Base-by-base conservation (phyloP, 2,888 invertebrate genomes). In the Agrotis exclamationis region DNA sequence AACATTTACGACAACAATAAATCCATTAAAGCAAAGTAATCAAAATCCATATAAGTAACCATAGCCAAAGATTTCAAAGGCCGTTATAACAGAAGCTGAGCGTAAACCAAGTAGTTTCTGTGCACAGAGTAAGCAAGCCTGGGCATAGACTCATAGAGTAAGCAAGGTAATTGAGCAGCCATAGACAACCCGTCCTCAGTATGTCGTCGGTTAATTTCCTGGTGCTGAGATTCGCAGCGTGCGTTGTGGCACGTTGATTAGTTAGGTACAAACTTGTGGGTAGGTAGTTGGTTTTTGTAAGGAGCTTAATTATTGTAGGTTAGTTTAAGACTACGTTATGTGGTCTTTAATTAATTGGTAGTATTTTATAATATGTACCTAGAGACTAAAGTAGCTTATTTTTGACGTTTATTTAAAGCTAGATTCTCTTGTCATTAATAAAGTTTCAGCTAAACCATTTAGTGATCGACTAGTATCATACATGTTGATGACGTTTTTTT, bases 191-290 rank as follows among this genome's bases (percentile, higher is more conserved):
- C 83, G 84, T 85, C 83, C 85, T 85, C 80, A 78, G 80, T 80
- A 60, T 80, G 82, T 83, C 86, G 89, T 80, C 88, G 89, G 88
- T 92, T 91, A 93, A 93, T 93, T 93, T 93, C 93, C 93, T 93
- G 93, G 81, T 74, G 85, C 71, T 66, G 70, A 82, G 80, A 76
- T 86, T 84, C 85, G 72, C 81, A 79, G 76, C 70, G 66, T 76
- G 76, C 72, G 71, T 80, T 59, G 74, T 74, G 64, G 64, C 58
- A 65, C 69, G 59, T 76, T 79, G 86, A 86, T 85, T 84, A 86
- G 79, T 84, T 77, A 71, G 59, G 54, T 33, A 51, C 53, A 47
- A 39, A 62, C 44, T 57, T 65, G 70, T 68, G 51, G 64, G 28
- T 57, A 48, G 58, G n/a, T 63, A 48, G 64, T 67, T 48, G 71